Evolutionary conservation across 2,888 invertebrate genomes (phyloP), one percentile per base, ranked within the genome.

Genomic region (Eristalis tenax): DNA sequence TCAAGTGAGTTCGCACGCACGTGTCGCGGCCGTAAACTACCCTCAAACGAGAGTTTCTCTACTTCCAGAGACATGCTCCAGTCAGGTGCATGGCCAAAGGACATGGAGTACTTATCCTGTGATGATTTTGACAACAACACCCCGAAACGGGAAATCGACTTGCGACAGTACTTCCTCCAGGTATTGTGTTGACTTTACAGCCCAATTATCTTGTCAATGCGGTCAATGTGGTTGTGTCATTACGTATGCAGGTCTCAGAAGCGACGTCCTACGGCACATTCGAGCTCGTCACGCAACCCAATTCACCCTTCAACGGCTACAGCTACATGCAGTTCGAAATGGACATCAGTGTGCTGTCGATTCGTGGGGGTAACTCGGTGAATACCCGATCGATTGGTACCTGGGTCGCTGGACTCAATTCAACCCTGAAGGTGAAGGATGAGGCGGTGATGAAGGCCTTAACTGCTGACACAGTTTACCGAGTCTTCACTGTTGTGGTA

Each of bases 401-500:
- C 4, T 98, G 97, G 97, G 95, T 95, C 89, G 96, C 97, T 15
- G 96, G 97, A 26, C 94, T 97, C 32, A 94, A 95, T 82, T 95
- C 95, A 50, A 94, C 95, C 13, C 93, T 98, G 75, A 93, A 94
- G 66, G 94, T 96, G 89, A 94, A 94, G 89, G 95, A 95, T 92
- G 94, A 95, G 63, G 94, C 94, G 89, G 94, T 94, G 70, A 95
- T 97, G 94, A 94, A 94, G 89, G 97, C 96, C 92, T 95, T 96
- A 89, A 96, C 96, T 0, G 97, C 97, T 4, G 96, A 96, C 90
- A 95, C 96, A 38, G 96, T 97, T n/a, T 98, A 98, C 93, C 94
- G 97, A 89, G 95, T 98, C 73, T 96, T 96, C 68, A 97, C 98
- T 0, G 96, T 97, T 32, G 94, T 96, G 94, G 97, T 97, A 93